Percentiles rank a stretch among this genome's conserved stretches.
Evolutionary conservation across 2,888 invertebrate species (phyloP).

Genomic region (Heliconius ethilla): DNA sequence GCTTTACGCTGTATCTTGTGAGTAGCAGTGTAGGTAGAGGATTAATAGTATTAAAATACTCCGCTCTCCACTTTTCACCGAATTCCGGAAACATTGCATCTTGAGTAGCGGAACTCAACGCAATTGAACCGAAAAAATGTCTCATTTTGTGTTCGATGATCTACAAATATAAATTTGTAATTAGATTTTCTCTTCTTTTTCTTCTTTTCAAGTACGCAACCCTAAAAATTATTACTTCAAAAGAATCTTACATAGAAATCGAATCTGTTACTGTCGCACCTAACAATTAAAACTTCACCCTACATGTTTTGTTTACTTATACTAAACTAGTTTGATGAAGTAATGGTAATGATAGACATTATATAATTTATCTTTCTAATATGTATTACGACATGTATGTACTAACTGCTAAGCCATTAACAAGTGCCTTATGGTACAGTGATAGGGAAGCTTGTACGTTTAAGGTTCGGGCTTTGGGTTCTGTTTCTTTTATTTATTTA

Average conservation of each 20-base stretch:
- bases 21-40: neutral
- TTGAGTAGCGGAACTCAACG: neutral
- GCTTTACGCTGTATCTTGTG: neutral
- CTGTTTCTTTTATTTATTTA: neutral
- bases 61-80: no score
- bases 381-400: neutral
- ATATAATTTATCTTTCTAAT: constrained; percentile 21
- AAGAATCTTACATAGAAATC: neutral
- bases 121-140: no score
- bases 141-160: no score
- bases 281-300: neutral
- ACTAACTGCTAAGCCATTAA: neutral
- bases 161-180: no score
- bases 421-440: neutral
- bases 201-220: no score
- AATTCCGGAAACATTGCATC: no score
- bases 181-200: no score
- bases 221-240: neutral
- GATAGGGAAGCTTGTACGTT: no score
- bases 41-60: no score
- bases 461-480: no score
- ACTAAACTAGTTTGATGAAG: neutral
- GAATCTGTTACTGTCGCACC: neutral
- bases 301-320: neutral
- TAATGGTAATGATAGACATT: constrained; percentile 6